Conservation (phyloP, 2,888 invertebrate species). For the Drosophila paramelanica region DNA sequence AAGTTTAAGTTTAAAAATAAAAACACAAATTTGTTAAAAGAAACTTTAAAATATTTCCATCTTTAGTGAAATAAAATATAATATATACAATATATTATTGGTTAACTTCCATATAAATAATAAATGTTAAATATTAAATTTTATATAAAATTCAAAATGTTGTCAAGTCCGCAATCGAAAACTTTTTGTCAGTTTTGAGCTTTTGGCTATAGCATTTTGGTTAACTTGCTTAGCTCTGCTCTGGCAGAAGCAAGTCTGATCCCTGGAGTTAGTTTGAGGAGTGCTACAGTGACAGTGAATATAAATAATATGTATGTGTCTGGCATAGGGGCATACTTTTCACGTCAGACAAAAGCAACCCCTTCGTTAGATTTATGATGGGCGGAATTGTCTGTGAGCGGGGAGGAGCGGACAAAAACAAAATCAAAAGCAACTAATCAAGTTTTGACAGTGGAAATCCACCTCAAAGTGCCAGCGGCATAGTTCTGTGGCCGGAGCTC, state of each 20-base stretch:
- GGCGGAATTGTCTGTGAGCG: constrained; percentile 43
- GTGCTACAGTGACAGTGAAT: constrained; percentile 58
- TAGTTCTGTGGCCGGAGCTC: constrained; percentile 36
- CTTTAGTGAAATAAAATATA: no score
- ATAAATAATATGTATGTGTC: constrained; percentile 57
- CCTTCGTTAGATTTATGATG: constrained; percentile 76
- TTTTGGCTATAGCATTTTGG: constrained; percentile 12
- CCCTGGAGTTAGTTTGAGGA: constrained; percentile 29
- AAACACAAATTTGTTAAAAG: no score
- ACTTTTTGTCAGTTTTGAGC: neutral
- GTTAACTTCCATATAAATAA: no score
- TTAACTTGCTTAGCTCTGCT: constrained; percentile 9
- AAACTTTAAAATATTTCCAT: no score
- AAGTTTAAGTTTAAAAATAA: no score
- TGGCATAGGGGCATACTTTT: constrained; percentile 41
- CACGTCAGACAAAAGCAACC: constrained; percentile 61
- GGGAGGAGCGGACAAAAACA: constrained; percentile 33
- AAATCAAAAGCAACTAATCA: constrained; percentile 80
- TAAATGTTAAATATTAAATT: no score
- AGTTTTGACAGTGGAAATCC: constrained; percentile 83
- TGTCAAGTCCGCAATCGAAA: neutral
- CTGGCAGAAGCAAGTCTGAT: constrained; percentile 31
- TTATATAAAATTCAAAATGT: no score
- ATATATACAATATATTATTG: no score
- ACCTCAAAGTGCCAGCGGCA: constrained; percentile 65